Base-by-base conservation (phyloP, 2,888 invertebrate genomes). In the Hydraecia micacea region DNA sequence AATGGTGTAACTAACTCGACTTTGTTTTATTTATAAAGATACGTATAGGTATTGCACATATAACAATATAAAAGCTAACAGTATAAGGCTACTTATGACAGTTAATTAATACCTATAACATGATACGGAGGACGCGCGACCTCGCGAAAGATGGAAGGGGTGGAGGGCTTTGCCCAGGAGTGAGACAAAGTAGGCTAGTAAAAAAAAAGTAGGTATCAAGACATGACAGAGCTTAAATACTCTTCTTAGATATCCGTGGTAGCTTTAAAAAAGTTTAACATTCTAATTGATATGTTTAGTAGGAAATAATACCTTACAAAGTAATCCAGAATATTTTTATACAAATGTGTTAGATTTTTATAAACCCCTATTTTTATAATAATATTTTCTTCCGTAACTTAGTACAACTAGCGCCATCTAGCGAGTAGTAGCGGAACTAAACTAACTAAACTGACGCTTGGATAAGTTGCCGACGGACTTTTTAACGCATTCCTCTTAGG, bases 371-470 rank as follows among this genome's bases (percentile, higher is more conserved):
- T 42, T 60, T 6, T 18, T n/a, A n/a, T n/a, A n/a, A n/a, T n/a
- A n/a, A 32, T 42, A 7, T 49, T 32, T 32, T 60, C 18, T 28
- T n/a, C 6, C 21, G 0, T 13, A 68, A 80, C 71, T 65, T 66
- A 69, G 21, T 46, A 60, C 81, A 79, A 42, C 83, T 91, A 90
- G 66, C 91, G 94, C 92, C 94, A 93, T 93, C 95, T 93, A 78
- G 87, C 81, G 90, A 69, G 81, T 82, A 93, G 92, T 94, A 94
- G 95, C 92, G 68, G 81, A 86, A 93, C 89, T 83, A 79, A 80
- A 67, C 11, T n/a, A n/a, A n/a, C n/a, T n/a, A n/a, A 11, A 71
- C n/a, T 21, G 9, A 36, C 15, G 36, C 36, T 68, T 4, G 4
- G 2, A n/a, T 39, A 18, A 7, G 18, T 67, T 80, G 2, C 82